Conservation (phyloP, 2,888 invertebrate genomes). For the Lumbricus terrestris region DNA sequence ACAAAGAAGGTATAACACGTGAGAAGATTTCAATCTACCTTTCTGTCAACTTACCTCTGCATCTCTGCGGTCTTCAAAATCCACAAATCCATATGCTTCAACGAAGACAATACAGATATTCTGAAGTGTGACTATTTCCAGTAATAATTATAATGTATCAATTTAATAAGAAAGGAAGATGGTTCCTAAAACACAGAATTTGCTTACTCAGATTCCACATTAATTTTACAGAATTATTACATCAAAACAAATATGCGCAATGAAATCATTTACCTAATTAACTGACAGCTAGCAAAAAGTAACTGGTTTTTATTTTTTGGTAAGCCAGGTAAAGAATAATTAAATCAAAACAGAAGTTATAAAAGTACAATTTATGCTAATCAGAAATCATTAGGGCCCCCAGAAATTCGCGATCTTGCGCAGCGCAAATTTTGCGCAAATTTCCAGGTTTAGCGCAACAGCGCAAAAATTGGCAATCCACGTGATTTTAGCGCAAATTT, state of each 20-base stretch:
- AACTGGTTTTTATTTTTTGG: not conserved
- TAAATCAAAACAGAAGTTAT: not conserved
- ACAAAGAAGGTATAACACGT: not conserved
- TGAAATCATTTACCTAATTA: not conserved
- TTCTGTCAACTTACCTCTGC: not conserved
- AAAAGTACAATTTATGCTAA: not conserved
- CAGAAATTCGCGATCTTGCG: too few relatives aligned
- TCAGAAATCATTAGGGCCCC: too few relatives aligned
- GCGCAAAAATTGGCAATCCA: too few relatives aligned
- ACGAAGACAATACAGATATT: not conserved
- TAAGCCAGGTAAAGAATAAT: not conserved
- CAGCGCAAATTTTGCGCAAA: too few relatives aligned
- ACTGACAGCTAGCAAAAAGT: not conserved
- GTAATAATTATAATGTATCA: not conserved
- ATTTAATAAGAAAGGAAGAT: too few relatives aligned
- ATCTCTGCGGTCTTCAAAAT: constrained; percentile 17
- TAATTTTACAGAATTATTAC: not conserved
- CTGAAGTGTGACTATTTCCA: not conserved
- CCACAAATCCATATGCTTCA: constrained; percentile 6
- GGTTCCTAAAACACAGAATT: too few relatives aligned
- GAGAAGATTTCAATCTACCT: not conserved
- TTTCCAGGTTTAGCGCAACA: too few relatives aligned
- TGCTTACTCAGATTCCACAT: not conserved
- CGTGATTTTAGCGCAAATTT: too few relatives aligned
- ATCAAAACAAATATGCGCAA: not conserved